A percentile compares a stretch with the other conserved stretches of the same genome.
These are phyloP conservation scores for Phymanthus crucifer DNA, from an alignment of 92 coral and sea anemone species.

Conservation along the genomic window DNA sequence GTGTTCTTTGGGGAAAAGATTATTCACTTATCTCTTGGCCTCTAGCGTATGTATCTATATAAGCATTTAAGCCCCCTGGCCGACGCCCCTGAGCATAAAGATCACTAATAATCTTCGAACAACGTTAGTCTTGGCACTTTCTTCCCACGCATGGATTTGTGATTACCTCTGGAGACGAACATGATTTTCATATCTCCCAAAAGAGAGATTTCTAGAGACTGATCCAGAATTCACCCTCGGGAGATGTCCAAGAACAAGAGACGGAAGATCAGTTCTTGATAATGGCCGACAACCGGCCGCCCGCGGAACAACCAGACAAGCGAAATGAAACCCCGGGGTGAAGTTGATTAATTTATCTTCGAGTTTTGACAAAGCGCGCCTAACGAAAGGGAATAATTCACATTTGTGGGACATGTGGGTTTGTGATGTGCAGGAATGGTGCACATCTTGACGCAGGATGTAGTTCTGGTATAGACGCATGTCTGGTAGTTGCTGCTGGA, in stretches of 20 bases:
- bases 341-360: neutral
- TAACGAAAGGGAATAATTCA: neutral
- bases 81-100: neutral
- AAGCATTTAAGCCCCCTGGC: neutral
- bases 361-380: neutral
- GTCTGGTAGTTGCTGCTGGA: neutral
- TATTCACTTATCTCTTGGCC: neutral
- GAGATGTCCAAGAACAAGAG: neutral
- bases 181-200: neutral
- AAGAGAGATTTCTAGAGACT: neutral
- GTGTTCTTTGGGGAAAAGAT: neutral
- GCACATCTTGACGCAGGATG: neutral
- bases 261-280: neutral
- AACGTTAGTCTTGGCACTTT: neutral
- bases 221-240: neutral
- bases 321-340: neutral
- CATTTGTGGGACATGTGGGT: conserved; percentile 13
- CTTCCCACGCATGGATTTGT: neutral
- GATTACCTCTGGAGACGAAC: neutral
- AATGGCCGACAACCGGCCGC: neutral
- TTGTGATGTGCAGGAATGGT: neutral
- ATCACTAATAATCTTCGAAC: neutral
- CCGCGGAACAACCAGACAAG: conserved; percentile 4
- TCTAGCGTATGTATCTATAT: neutral
- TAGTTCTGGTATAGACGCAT: neutral